phyloP scores from a whole-genome alignment of 2,888 invertebrate species.

The Pammene aurita region DNA sequence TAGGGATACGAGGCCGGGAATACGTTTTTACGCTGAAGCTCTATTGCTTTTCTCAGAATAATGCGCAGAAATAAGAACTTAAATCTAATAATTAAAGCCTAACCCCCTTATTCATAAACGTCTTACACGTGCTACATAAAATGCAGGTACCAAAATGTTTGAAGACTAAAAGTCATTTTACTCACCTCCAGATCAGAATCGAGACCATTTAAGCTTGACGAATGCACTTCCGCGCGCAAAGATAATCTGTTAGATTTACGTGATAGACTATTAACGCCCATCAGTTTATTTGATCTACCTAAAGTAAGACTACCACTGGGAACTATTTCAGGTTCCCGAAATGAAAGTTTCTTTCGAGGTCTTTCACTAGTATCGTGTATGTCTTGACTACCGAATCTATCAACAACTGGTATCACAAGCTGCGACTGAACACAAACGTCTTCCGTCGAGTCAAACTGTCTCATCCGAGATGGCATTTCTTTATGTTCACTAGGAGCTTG shows the following conservation, averaged over 20 bases:
- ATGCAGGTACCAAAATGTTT: too few species aligned
- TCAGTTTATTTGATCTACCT: constrained; percentile 72
- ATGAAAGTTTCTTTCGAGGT: constrained; percentile 93
- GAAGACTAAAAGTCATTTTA: background rate
- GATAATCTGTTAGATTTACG: constrained; percentile 66
- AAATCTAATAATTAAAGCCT: too few species aligned
- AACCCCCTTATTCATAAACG: too few species aligned
- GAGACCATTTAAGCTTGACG: constrained; percentile 82
- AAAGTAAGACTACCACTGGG: constrained; percentile 63
- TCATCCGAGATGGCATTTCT: constrained; percentile 56
- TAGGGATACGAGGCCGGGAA: too few species aligned
- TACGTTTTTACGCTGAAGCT: too few species aligned
- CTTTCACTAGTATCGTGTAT: constrained; percentile 76
- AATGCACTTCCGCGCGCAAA: constrained; percentile 60
- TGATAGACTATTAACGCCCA: constrained; percentile 74
- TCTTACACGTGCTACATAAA: too few species aligned
- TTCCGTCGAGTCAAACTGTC: constrained; percentile 68
- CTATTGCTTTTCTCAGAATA: too few species aligned
- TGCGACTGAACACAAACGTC: constrained; percentile 74
- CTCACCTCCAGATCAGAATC: constrained; percentile 84
- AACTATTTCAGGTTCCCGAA: constrained; percentile 92
- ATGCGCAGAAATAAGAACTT: too few species aligned
- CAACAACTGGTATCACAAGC: constrained; percentile 68
- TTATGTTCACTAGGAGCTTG: constrained; percentile 56
- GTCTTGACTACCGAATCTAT: constrained; percentile 69